Conservation (phyloP, 2,797 vertebrate species). For the Pipistrellus nathusii region DNA sequence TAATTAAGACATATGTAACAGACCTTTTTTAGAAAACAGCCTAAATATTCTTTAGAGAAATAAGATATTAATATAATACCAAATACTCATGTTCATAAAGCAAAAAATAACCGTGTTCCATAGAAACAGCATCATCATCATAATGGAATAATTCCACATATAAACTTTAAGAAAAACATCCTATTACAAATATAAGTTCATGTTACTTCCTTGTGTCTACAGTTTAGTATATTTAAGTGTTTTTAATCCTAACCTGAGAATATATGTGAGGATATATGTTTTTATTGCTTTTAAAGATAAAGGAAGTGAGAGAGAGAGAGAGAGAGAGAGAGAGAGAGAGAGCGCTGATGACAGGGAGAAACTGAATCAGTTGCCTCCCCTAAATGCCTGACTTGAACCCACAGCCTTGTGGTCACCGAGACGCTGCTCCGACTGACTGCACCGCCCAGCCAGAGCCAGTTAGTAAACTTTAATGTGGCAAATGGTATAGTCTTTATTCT, state of each 20-base stretch:
- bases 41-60: background rate
- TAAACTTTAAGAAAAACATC: slow-evolving; percentile 16
- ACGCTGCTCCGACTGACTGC: background rate
- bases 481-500: background rate
- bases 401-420: background rate
- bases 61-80: background rate
- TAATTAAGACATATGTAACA: background rate
- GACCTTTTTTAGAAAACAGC: background rate
- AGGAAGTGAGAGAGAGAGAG: background rate
- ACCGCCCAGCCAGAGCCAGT: background rate
- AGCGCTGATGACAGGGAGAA: background rate
- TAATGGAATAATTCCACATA: background rate
- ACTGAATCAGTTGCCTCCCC: background rate
- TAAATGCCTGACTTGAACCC: background rate
- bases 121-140: background rate
- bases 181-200: background rate
- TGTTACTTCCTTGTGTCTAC: background rate
- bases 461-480: background rate
- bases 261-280: background rate
- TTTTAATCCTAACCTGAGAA: background rate
- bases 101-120: background rate
- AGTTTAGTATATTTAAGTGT: background rate
- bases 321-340: accelerated
- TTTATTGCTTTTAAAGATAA: background rate
- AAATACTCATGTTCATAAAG: background rate